phyloP scores from a whole-genome alignment of 1,140 invertebrate genomes.

The Anoplolepis gracilipes region DNA sequence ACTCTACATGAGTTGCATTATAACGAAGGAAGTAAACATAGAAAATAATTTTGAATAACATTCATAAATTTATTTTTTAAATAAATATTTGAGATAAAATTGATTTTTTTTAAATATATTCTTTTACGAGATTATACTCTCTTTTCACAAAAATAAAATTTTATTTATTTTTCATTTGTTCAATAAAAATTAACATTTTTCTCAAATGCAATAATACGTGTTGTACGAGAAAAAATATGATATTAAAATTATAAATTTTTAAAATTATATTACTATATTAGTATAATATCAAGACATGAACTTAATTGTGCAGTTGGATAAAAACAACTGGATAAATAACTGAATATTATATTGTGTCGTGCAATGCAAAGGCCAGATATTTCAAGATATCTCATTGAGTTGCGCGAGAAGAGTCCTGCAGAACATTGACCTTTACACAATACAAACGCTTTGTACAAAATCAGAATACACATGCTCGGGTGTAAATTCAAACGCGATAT shows the following conservation, averaged over 20 bases:
- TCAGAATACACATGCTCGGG: conserved; percentile 8
- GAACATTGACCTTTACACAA: conserved; percentile 47
- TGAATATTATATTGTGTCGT: background rate
- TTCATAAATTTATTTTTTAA: background rate
- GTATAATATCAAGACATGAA: too few species aligned
- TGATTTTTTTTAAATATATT: background rate
- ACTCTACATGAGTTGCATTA: conserved; percentile 27
- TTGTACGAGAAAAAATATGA: too few species aligned
- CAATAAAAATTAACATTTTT: background rate
- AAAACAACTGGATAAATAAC: conserved; percentile 8
- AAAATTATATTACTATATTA: too few species aligned
- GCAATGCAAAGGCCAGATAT: background rate
- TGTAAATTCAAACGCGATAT: conserved; percentile 26
- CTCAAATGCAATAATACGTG: background rate
- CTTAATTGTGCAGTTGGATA: background rate
- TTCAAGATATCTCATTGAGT: background rate
- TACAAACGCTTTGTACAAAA: conserved; percentile 18
- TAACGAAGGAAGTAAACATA: background rate
- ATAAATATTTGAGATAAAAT: background rate
- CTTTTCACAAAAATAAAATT: background rate
- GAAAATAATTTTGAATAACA: background rate
- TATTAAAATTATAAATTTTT: too few species aligned
- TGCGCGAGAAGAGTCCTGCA: background rate
- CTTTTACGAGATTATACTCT: background rate
- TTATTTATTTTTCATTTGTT: background rate